Conservation (phyloP, 2,888 invertebrate species). For the Sarcophaga subvicina region DNA sequence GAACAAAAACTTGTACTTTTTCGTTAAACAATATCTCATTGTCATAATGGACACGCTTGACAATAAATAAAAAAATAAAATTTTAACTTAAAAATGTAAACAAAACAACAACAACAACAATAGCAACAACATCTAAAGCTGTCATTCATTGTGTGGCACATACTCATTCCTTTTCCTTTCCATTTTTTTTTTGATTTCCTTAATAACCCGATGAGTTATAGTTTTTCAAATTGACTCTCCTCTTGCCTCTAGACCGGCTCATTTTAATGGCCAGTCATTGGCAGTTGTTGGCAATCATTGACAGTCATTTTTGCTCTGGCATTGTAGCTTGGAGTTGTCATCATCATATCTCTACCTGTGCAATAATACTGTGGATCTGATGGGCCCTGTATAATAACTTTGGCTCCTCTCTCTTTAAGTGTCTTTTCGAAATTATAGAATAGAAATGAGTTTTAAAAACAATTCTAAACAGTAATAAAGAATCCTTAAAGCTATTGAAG, state of each 20-base stretch:
- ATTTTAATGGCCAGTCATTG: conserved; percentile 62
- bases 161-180: conserved; percentile 23
- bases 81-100: conserved; percentile 22
- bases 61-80: conserved; percentile 77
- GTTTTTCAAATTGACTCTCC: conserved; percentile 45
- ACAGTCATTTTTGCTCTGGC: conserved; percentile 27
- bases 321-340: conserved; percentile 55
- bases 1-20: conserved; percentile 64
- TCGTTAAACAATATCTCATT: conserved; percentile 72
- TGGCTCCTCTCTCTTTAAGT: background rate
- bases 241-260: conserved; percentile 27
- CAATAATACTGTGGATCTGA: no score
- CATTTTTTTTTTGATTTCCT: conserved; percentile 11
- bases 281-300: conserved; percentile 19
- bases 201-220: conserved; percentile 60
- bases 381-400: no score
- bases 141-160: conserved; percentile 53
- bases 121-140: conserved; percentile 24
- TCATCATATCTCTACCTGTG: conserved; percentile 46
- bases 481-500: conserved; percentile 33
- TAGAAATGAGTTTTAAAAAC: conserved; percentile 23
- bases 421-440: conserved; percentile 1
- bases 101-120: conserved; percentile 1
- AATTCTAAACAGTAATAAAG: background rate
- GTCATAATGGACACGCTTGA: conserved; percentile 75